Evolutionary conservation across 2,797 vertebrate species (phyloP).

Genomic region (Paedocypris micromegethes): DNA sequence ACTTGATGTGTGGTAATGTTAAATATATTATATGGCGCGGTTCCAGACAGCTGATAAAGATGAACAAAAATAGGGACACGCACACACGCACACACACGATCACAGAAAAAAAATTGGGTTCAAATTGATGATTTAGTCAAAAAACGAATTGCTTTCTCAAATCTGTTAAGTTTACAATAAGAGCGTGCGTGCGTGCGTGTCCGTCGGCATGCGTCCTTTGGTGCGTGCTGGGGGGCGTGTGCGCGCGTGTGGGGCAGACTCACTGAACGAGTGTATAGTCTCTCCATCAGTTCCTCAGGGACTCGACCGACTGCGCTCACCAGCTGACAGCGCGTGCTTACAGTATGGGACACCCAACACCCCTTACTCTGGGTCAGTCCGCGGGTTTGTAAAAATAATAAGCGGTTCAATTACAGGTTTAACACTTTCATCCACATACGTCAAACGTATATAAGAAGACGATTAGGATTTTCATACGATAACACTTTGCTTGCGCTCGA

Average conservation of each 20-base stretch:
- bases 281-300: slow-evolving; percentile 78
- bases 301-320: slow-evolving; percentile 82
- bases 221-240: slow-evolving; percentile 33
- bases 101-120: too few species aligned
- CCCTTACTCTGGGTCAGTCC: slow-evolving; percentile 73
- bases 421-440: slow-evolving; percentile 3
- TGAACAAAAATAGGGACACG: too few species aligned
- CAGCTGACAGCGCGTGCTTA: slow-evolving; percentile 97
- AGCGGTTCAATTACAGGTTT: slow-evolving; percentile 63
- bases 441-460: not conserved
- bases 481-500: slow-evolving; percentile 16
- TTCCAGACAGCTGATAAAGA: too few species aligned
- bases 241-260: slow-evolving; percentile 53
- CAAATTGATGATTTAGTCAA: not conserved
- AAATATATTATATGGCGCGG: too few species aligned
- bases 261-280: slow-evolving; percentile 61
- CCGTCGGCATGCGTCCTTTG: slow-evolving; percentile 17
- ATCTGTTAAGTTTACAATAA: not conserved
- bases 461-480: not conserved
- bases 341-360: slow-evolving; percentile 80
- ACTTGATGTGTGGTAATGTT: too few species aligned
- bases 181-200: slow-evolving; percentile 26
- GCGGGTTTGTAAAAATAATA: slow-evolving; percentile 78
- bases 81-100: too few species aligned
- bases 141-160: too few species aligned